Percentiles rank a stretch among this genome's conserved stretches.
phyloP scores from a whole-genome alignment of 1,140 invertebrate genomes.

The Neotoxoptera formosana region DNA sequence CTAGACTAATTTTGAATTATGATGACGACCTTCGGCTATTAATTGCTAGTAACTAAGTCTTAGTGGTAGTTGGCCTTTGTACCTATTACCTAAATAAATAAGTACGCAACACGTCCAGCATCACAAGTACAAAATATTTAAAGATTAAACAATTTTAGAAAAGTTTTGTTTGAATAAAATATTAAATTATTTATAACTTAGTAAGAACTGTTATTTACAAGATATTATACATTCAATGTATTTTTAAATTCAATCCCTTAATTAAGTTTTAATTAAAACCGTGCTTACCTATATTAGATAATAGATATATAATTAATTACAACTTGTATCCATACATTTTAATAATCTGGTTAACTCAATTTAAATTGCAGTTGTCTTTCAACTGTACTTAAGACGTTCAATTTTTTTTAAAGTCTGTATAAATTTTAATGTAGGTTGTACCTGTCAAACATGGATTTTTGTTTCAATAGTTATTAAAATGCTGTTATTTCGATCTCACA shows the following conservation, averaged over 20 bases:
- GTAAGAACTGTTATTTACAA: not conserved
- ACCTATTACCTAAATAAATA: not conserved
- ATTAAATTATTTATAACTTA: not conserved
- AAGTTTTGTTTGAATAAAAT: not conserved
- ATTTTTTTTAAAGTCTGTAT: not conserved
- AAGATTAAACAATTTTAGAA: not conserved
- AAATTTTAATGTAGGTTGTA: not conserved
- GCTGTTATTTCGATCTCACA: not conserved
- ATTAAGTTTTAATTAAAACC: not conserved
- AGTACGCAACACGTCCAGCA: not conserved
- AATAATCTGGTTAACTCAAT: not conserved
- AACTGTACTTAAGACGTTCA: not conserved
- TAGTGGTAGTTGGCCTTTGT: constrained; percentile 40
- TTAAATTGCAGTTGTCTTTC: not conserved
- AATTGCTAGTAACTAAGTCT: constrained; percentile 25
- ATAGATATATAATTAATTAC: not conserved
- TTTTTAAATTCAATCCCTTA: not conserved
- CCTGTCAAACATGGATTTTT: not conserved
- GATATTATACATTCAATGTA: not conserved
- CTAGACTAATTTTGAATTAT: constrained; percentile 3
- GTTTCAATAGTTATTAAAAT: not conserved
- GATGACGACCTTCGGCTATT: constrained; percentile 21
- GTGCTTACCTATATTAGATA: too few relatives aligned
- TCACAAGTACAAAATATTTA: not conserved
- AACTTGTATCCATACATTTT: not conserved